phyloP scores from a whole-genome alignment of 2,888 invertebrate genomes.

The Pseudoips prasinana region DNA sequence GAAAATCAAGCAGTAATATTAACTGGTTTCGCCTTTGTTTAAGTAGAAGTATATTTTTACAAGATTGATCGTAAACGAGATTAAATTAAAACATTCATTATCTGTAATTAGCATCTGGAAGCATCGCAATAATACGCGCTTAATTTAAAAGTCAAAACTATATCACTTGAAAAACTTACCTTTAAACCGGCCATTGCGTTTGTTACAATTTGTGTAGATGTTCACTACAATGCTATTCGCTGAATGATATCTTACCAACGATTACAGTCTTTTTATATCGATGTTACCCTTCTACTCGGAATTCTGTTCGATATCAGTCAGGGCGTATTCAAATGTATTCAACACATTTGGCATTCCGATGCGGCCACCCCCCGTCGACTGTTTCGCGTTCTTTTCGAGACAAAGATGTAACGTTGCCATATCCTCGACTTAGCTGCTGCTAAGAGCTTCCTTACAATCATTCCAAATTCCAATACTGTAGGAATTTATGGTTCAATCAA shows the following conservation, averaged over 20 bases:
- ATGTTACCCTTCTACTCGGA: conserved; percentile 41
- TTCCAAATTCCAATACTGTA: too few relatives aligned
- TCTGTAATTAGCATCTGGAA: not conserved
- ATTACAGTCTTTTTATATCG: conserved; percentile 51
- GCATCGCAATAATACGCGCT: not conserved
- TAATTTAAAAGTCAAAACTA: not conserved
- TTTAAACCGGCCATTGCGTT: conserved; percentile 35
- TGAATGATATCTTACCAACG: conserved; percentile 43
- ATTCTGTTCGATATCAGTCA: conserved; percentile 46
- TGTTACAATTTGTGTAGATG: conserved; percentile 16
- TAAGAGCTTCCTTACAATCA: too few relatives aligned
- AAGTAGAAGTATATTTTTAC: too few relatives aligned
- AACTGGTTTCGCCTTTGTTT: too few relatives aligned
- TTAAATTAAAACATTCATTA: not conserved
- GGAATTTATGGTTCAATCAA: too few relatives aligned
- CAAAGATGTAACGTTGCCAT: too few relatives aligned
- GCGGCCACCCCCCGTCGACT: conserved; percentile 50
- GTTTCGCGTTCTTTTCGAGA: conserved; percentile 40
- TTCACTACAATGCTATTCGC: conserved; percentile 29
- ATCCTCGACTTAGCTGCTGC: too few relatives aligned
- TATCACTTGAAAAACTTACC: conserved; percentile 26
- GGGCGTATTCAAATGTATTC: conserved; percentile 37
- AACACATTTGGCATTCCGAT: conserved; percentile 38
- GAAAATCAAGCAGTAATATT: too few relatives aligned
- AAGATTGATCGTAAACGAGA: too few relatives aligned